These are phyloP conservation scores for Neomorphus geoffroyi DNA, from an alignment of 2,797 vertebrate genomes.

Conservation along the genomic window DNA sequence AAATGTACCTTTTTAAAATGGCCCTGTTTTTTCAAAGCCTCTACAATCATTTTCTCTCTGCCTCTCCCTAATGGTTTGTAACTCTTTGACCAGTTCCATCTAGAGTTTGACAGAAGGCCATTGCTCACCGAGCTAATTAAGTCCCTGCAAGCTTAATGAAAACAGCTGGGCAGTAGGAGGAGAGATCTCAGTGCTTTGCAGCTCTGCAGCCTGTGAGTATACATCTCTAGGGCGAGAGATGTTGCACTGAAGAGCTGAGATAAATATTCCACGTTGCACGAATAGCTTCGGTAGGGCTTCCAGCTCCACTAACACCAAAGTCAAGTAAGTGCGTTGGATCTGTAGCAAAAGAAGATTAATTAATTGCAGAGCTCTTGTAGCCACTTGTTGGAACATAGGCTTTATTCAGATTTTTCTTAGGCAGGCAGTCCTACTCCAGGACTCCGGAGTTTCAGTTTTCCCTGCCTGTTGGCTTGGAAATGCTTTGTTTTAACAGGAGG, in stretches of 20 bases:
- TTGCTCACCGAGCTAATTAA: background rate
- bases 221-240: background rate
- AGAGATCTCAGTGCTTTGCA: background rate
- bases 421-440: background rate
- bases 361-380: background rate
- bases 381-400: background rate
- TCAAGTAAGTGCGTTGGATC: background rate
- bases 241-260: background rate
- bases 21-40: background rate
- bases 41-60: background rate
- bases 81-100: background rate
- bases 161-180: background rate
- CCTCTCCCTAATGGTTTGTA: background rate
- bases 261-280: background rate
- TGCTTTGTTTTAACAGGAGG: background rate
- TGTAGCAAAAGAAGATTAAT: background rate
- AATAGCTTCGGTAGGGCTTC: background rate
- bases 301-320: background rate
- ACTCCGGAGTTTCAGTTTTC: background rate
- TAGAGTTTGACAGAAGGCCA: conserved; percentile 14
- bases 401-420: background rate
- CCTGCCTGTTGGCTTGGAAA: background rate
- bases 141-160: conserved; percentile 23
- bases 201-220: background rate
- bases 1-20: background rate